These are phyloP conservation scores for mouse (Mus musculus) DNA, from an alignment of 2,113 vertebrate genomes.

Conservation along the genomic window DNA sequence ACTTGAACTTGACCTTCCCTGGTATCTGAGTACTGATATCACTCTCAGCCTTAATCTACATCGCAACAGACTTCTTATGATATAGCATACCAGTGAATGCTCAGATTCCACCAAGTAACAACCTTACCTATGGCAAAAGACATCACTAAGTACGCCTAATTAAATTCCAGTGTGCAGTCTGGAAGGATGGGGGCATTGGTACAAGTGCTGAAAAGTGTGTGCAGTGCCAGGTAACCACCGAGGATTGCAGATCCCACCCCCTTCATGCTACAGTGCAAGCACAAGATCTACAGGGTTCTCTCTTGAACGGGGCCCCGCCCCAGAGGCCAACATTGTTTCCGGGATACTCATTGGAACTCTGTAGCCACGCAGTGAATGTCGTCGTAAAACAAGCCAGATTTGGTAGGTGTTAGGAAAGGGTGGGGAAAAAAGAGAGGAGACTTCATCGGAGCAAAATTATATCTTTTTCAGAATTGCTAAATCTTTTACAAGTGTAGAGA, in stretches of 20 bases:
- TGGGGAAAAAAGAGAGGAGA: not conserved
- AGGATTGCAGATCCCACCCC: rapidly evolving
- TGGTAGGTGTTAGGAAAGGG: not conserved
- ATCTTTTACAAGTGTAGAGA: not conserved
- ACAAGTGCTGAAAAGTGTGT: not conserved
- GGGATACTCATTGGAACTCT: not conserved
- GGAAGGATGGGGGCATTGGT: not conserved
- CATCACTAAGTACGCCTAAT: not conserved
- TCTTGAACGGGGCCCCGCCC: not conserved
- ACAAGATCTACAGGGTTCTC: too few relatives aligned
- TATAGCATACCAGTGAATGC: too few relatives aligned
- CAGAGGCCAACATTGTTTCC: not conserved
- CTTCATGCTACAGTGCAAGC: rapidly evolving
- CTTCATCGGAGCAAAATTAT: not conserved
- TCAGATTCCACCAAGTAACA: not conserved
- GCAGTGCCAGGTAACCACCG: rapidly evolving
- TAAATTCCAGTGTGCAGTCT: not conserved
- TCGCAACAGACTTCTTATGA: not conserved
- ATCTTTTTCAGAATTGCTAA: not conserved
- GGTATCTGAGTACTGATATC: not conserved
- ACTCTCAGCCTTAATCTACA: not conserved
- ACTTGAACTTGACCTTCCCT: not conserved
- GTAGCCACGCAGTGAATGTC: not conserved
- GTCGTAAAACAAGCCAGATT: not conserved
- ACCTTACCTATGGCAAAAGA: not conserved